Evolutionary conservation across 2,888 invertebrate genomes (phyloP), one percentile per base, ranked within the genome.

Genomic region (Melinaea marsaeus): DNA sequence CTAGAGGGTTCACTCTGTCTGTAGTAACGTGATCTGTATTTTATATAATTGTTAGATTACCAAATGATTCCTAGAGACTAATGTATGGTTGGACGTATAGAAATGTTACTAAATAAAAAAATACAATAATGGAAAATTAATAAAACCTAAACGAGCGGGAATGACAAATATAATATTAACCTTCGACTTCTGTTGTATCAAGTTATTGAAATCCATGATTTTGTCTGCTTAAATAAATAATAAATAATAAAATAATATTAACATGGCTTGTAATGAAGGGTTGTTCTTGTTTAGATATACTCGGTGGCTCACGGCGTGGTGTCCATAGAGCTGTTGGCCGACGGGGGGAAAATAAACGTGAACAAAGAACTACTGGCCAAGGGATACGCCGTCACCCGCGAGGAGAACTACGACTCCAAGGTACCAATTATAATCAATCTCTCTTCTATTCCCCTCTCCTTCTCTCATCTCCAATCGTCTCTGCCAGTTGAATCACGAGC

Each of bases 261-360:
- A 22, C 1, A 22, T 22, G 0, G 22, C 22, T 34, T 3, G 13
- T 13, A n/a, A n/a, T 32, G 32, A 2, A 47, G 6, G 22, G 22
- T 22, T 5, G 9, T 32, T 51, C 2, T 33, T n/a, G 64, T 68
- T 13, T 72, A 92, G 91, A 73, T 91, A 13, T 96, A 95, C 81
- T 98, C 97, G 0, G 94, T 97, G n/a, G 95, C 96, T 0, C 92
- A 95, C 64, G 93, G 94, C 51, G 90, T 96, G 1, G 93, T 96
- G 0, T 90, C 94, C 1, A 85, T 97, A 1, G 93, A 94, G 60
- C 79, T 97, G 54, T 69, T 89, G 22, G 82, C 82, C 0, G 77
- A 83, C 0, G 78, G 75, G 11, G 88, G 84, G 2, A 78, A 81
- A 2, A 61, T 87, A 0, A 92, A 82, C 68, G 79, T 96, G 6